Evolutionary conservation across 1,140 invertebrate genomes (phyloP), one percentile per base, ranked within the genome.

Genomic region (Saxidomus purpurata): DNA sequence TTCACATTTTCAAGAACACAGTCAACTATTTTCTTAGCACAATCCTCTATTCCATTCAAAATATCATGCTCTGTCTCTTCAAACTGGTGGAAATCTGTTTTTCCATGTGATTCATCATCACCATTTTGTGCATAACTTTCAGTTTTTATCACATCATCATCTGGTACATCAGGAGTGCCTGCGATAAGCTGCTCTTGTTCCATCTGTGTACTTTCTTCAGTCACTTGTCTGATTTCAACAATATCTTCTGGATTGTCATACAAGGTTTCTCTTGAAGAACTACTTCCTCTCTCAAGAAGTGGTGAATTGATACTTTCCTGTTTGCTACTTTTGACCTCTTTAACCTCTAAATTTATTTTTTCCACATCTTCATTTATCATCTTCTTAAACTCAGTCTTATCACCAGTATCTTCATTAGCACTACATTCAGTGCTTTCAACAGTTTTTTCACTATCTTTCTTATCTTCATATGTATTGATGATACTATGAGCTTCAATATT

Each of bases 221-320:
- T 28, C 17, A 15, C 17, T 17, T 67, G 61, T 71, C 17, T 71
- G 38, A 28, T 15, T 36, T 71, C 67, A 71, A 34, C 2, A 11
- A 40, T 38, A 25, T 63, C 36, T 82, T 82, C 80, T n/a, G 80
- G 80, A 82, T 67, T 67, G 28, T 82, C 55, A 59, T 82, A 59
- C 1, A 82, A 31, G 8, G n/a, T 19, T 31, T 63, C 80, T 38
- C 28, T 67, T 25, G 31, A 0, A 22, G 11, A 47, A 9, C 40
- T 71, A 71, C 36, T 28, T 47, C 52, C 76, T n/a, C 71, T 76
- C 13, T 1, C 34, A 40, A 40, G 6, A 52, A 1, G 34, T 22
- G 6, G 9, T 40, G 2, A n/a, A n/a, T 28, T 40, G 1, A 34
- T 40, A 49, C 67, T 38, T 3, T 19, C 34, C 19, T 1, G 13